Evolutionary conservation across 2,888 invertebrate genomes (phyloP).

Genomic region (Drosophila macrospina): DNA sequence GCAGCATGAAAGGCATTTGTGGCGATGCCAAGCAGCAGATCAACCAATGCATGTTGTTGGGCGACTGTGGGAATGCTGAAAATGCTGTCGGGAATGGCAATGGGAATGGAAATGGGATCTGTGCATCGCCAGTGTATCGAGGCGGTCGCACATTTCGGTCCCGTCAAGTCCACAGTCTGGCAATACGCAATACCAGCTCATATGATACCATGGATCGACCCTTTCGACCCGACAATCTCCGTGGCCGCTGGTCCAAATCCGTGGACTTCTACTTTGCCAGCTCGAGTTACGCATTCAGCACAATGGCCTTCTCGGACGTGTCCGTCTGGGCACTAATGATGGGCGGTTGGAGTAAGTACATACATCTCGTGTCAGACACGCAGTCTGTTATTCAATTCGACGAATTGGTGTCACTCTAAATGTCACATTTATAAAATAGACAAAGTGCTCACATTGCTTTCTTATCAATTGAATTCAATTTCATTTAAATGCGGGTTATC

Average conservation of each 20-base stretch:
- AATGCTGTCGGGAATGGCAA: not conserved
- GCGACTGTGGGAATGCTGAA: conserved; percentile 46
- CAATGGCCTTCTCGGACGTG: conserved; percentile 93
- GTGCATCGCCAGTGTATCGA: conserved; percentile 16
- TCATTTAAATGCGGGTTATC: conserved; percentile 41
- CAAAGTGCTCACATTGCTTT: not conserved
- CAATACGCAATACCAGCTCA: conserved; percentile 71
- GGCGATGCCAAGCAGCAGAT: conserved; percentile 79
- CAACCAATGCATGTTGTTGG: conserved; percentile 73
- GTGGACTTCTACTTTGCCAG: conserved; percentile 92
- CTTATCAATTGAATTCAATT: conserved; percentile 58
- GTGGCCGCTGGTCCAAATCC: conserved; percentile 91
- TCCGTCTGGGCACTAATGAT: conserved; percentile 84
- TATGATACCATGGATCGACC: conserved; percentile 84
- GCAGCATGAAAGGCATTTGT: conserved; percentile 80
- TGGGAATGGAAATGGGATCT: conserved; percentile 1
- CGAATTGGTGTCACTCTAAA: conserved; percentile 28
- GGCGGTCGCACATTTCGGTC: conserved; percentile 47
- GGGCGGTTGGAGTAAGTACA: conserved; percentile 82
- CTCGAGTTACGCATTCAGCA: conserved; percentile 93
- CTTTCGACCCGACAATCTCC: conserved; percentile 82
- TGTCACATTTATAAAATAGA: conserved; percentile 4
- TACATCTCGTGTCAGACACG: not conserved
- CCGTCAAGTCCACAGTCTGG: conserved; percentile 69
- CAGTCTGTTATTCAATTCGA: conserved; percentile 12